Evolutionary conservation across 1,140 invertebrate genomes (phyloP), one percentile per base, ranked within the genome.

Genomic region (Ephestia elutella): DNA sequence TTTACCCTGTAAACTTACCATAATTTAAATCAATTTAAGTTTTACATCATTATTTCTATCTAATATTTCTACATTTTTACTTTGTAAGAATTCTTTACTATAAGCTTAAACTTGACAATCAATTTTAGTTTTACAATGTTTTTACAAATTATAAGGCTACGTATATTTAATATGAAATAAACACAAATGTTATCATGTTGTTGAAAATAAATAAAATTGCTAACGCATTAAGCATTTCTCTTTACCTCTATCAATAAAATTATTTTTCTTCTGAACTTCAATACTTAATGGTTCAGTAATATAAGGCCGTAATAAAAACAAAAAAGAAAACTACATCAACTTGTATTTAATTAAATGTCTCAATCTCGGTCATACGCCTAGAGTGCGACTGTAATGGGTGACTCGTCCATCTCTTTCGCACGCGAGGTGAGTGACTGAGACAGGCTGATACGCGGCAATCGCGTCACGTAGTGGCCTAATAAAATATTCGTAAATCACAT

Each of bases 181-280:
- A 60, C 11, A 21, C 44, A 17, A 60, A 60, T 60, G 58, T 60
- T 60, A 55, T 49, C 53, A 60, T 55, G 21, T 60, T 60, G 58
- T 60, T 60, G 58, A 53, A 60, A 60, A 60, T 60, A 53, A 25
- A 53, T n/a, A 60, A 55, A 59, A 48, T 49, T 60, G 51, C 51
- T 49, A n/a, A 49, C 55, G n/a, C 44, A 49, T 32, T 4, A 44
- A 3, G 38, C 2, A 15, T 44, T 17, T 44, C 38, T 44, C 21
- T 25, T 25, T 3, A 3, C 21, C 7, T 25, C 21, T 25, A 3
- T 25, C 21, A 25, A n/a, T n/a, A n/a, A n/a, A n/a, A n/a, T n/a
- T 25, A 25, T 25, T 25, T 25, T 25, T 7, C 7, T 25, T 25
- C 21, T 25, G 21, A 25, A 25, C 7, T 25, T 25, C 7, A 25